Evolutionary conservation across 2,797 vertebrate species (phyloP).

Genomic region (Urocyon cinereoargenteus): DNA sequence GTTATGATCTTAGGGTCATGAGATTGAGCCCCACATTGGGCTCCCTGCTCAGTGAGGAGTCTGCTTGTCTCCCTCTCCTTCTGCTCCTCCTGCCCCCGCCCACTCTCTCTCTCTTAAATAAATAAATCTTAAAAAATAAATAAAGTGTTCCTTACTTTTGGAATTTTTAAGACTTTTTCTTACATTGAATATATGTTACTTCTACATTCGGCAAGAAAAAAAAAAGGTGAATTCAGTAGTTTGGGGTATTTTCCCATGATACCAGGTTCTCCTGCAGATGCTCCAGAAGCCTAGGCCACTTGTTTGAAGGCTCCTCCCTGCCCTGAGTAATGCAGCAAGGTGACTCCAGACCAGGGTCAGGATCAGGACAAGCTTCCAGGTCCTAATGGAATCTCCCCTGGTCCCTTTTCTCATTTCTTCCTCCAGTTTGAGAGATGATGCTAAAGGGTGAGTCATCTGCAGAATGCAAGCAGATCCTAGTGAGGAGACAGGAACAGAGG

Average conservation of each 20-base stretch:
- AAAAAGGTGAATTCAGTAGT: not conserved
- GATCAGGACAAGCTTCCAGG: not conserved
- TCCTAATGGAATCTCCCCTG: not conserved
- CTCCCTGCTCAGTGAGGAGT: not conserved
- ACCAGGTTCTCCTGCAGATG: not conserved
- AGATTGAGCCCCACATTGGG: not conserved
- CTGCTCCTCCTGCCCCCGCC: not conserved
- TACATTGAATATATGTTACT: not conserved
- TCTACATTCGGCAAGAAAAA: conserved; percentile 26
- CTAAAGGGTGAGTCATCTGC: not conserved
- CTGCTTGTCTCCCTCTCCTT: not conserved
- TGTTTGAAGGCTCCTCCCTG: not conserved
- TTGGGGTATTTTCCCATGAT: not conserved
- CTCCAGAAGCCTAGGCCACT: not conserved
- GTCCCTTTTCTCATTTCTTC: not conserved
- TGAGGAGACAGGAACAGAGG: not conserved
- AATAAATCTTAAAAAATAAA: not conserved
- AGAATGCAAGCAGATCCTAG: not conserved
- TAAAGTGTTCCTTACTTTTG: not conserved
- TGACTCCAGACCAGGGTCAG: not conserved
- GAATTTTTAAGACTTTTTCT: not conserved
- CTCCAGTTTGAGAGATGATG: not conserved
- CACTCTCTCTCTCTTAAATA: not conserved
- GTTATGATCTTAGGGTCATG: not conserved
- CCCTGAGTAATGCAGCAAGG: not conserved